Base-by-base conservation (phyloP, 2,888 invertebrate genomes). In the Amphiduros pacificus region DNA sequence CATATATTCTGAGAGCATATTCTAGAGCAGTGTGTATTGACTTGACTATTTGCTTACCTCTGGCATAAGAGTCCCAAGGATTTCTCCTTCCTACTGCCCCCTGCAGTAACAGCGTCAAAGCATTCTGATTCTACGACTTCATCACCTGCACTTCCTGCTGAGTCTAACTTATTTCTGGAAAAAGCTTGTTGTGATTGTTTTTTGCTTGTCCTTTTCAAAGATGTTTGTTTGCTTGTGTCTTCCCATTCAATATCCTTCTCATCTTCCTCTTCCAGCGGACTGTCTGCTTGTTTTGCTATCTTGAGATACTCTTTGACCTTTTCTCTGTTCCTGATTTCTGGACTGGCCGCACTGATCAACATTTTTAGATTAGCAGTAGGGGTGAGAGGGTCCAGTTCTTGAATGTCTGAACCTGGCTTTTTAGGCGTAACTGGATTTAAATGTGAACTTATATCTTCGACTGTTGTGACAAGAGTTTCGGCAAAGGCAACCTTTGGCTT, bases 301-400 rank as follows among this genome's bases (percentile, higher is more conserved):
- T 31, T 59, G 28, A 29, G 28, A 14, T 52, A 44, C 53, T 64
- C 53, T 32, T 52, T 62, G 32, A 56, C 48, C 27, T 57, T 59
- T 48, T 73, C 69, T n/a, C 64, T 67, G 51, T 76, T 71, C 36
- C 78, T 62, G 14, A 80, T 74, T 63, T 80, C 80, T 31, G 80
- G 81, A 71, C 79, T 76, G 85, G 89, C 88, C 59, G 89, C 87
- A 82, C 87, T 88, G 6, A 88, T 88, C 65, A 89, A 81, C 71
- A 89, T 82, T 81, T 88, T 88, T 53, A 89, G 84, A 82, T 89
- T 89, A 67, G 88, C 88, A 61, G 87, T 89, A 26, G 89, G 89
- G 24, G 89, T 89, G 22, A 88, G 85, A 71, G 84, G 84, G 51
- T 70, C 69, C 4, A 63, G 66, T 24, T 49, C 51, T 22, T 55